These are phyloP conservation scores for Ammodytes marinus DNA, from an alignment of 2,113 vertebrate genomes.

Conservation along the genomic window DNA sequence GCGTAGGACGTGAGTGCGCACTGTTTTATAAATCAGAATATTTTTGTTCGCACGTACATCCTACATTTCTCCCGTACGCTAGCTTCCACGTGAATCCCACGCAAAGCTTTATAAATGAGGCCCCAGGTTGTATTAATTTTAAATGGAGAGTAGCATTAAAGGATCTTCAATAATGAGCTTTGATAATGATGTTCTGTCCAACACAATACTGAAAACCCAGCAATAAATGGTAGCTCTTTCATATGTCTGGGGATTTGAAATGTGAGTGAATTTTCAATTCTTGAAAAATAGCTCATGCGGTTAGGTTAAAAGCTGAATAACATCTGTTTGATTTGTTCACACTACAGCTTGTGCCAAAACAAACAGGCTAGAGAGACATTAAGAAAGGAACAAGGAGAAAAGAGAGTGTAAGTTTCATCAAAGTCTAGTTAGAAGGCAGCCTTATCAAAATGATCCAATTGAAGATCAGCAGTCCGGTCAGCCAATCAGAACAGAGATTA, in stretches of 20 bases:
- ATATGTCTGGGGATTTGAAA: not conserved
- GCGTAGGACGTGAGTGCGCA: no score
- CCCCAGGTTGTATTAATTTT: constrained; percentile 6
- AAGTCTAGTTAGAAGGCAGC: constrained; percentile 25
- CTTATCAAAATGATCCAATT: constrained; percentile 49
- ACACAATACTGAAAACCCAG: constrained; percentile 10
- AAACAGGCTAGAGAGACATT: not conserved
- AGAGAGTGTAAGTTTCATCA: constrained; percentile 25
- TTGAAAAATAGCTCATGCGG: not conserved
- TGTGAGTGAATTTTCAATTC: not conserved
- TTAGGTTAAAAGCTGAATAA: not conserved
- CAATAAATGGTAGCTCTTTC: not conserved
- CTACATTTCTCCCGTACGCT: no score
- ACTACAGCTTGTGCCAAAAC: not conserved
- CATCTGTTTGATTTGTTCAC: not conserved
- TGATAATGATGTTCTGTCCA: constrained; percentile 24
- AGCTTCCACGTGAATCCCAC: no score
- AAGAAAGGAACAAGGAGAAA: constrained; percentile 12
- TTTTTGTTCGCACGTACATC: no score
- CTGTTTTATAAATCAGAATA: no score
- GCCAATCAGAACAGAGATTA: constrained; percentile 59
- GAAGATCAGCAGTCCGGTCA: constrained; percentile 45
- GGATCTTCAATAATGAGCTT: constrained; percentile 7
- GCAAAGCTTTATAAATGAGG: no score
- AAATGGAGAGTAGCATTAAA: constrained; percentile 20